phyloP scores from a whole-genome alignment of 2,888 invertebrate genomes.

The Caenorhabditis panamensis region DNA sequence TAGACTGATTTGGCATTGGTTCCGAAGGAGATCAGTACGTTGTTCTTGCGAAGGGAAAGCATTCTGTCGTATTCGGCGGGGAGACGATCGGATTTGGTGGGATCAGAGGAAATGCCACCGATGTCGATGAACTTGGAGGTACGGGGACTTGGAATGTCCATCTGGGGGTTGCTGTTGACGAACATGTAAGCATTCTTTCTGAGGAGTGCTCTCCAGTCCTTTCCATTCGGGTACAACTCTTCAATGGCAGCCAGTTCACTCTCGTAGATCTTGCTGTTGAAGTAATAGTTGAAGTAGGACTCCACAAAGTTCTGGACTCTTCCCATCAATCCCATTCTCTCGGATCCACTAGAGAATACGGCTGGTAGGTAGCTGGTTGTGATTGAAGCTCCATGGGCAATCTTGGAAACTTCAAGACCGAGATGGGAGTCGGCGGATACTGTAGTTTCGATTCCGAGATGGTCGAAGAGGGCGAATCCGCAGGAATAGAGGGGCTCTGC shows the following conservation, averaged over 20 bases:
- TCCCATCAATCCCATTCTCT: constrained; percentile 37
- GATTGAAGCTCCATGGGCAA: constrained; percentile 52
- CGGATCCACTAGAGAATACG: constrained; percentile 47
- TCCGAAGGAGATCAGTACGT: constrained; percentile 58
- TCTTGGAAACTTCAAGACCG: constrained; percentile 41
- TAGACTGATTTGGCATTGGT: constrained; percentile 48
- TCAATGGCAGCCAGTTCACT: constrained; percentile 23
- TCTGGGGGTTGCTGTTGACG: constrained; percentile 51
- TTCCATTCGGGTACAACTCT: constrained; percentile 32
- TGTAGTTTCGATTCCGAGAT: constrained; percentile 52
- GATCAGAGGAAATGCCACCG: constrained; percentile 48
- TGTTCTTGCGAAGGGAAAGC: constrained; percentile 36
- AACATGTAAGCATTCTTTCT: constrained; percentile 55
- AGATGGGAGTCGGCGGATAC: constrained; percentile 48
- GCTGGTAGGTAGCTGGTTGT: constrained; percentile 50
- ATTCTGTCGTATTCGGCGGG: constrained; percentile 43
- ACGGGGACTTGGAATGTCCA: constrained; percentile 54
- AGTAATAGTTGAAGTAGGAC: constrained; percentile 54
- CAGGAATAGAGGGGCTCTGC: constrained; percentile 67
- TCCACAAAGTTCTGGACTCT: constrained; percentile 44
- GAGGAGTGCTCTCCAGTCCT: constrained; percentile 33
- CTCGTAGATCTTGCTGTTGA: constrained; percentile 48
- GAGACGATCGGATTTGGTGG: constrained; percentile 19
- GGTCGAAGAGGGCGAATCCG: constrained; percentile 59
- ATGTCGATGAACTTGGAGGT: constrained; percentile 52